Evolutionary conservation across 2,113 vertebrate species (phyloP).

Genomic region (Ctenodactylus gundi): DNA sequence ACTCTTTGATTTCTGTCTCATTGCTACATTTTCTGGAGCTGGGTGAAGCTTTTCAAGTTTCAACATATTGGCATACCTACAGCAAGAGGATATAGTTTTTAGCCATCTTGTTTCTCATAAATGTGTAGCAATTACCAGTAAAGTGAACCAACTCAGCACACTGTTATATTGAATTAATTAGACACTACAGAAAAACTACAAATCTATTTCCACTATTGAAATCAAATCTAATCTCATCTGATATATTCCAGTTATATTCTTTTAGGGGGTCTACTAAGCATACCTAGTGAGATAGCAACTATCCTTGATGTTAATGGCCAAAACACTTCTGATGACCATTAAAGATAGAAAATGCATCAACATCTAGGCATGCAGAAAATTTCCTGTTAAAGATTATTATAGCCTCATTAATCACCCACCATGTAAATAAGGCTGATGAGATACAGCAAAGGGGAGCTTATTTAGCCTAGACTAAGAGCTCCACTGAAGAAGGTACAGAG

Average conservation of each 20-base stretch:
- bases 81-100: constrained; percentile 65
- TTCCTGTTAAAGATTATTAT: constrained; percentile 44
- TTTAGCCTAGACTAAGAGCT: constrained; percentile 5
- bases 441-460: constrained; percentile 28
- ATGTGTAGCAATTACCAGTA: constrained; percentile 65
- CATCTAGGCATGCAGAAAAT: constrained; percentile 23
- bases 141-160: constrained; percentile 65
- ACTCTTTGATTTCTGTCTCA: constrained; percentile 60
- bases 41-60: constrained; percentile 40
- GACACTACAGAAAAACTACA: constrained; percentile 29
- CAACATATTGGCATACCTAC: constrained; percentile 55
- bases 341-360: constrained; percentile 27
- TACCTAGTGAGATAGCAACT: constrained; percentile 45
- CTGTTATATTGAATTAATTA: constrained; percentile 62
- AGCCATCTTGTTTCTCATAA: constrained; percentile 70
- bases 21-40: constrained; percentile 44
- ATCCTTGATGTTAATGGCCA: constrained; percentile 57
- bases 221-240: constrained; percentile 61
- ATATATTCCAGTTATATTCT: constrained; percentile 49
- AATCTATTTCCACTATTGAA: constrained; percentile 65
- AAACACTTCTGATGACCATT: constrained; percentile 48
- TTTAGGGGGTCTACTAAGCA: constrained; percentile 49
- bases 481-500: neutral
- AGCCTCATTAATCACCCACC: constrained; percentile 56
- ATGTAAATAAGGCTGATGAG: constrained; percentile 56